phyloP scores from a whole-genome alignment of 2,888 invertebrate species.

The Chrysolina haemoptera region DNA sequence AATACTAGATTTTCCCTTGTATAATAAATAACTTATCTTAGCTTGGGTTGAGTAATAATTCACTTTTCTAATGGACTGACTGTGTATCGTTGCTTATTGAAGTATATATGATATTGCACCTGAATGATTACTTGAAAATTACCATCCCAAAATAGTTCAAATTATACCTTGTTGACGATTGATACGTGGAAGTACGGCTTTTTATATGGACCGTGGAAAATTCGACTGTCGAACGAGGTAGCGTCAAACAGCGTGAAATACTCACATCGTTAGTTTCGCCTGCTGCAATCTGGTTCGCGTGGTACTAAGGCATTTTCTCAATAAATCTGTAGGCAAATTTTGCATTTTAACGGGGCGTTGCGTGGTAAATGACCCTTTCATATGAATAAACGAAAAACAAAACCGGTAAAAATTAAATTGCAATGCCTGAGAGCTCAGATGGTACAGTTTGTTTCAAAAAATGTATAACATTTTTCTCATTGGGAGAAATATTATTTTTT shows the following conservation, averaged over 20 bases:
- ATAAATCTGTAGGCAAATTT: conserved; percentile 49
- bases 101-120: too few relatives aligned
- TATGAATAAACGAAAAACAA: conserved; percentile 19
- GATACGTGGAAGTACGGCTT: conserved; percentile 19
- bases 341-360: conserved; percentile 40
- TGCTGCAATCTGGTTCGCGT: conserved; percentile 39
- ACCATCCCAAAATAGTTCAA: background rate
- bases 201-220: conserved; percentile 28
- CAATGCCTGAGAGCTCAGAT: background rate
- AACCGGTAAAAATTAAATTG: background rate
- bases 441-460: background rate
- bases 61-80: too few relatives aligned
- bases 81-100: too few relatives aligned
- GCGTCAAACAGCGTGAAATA: conserved; percentile 35
- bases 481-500: too few relatives aligned
- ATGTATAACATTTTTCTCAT: background rate
- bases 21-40: too few relatives aligned
- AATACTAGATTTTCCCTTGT: too few relatives aligned
- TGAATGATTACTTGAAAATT: too few relatives aligned
- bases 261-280: conserved; percentile 43
- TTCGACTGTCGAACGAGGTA: conserved; percentile 10
- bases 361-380: conserved; percentile 31
- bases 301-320: conserved; percentile 41
- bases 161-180: background rate
- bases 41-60: too few relatives aligned